These are phyloP conservation scores for Marmota flaviventris DNA, from an alignment of 2,113 vertebrate genomes.

Conservation along the genomic window DNA sequence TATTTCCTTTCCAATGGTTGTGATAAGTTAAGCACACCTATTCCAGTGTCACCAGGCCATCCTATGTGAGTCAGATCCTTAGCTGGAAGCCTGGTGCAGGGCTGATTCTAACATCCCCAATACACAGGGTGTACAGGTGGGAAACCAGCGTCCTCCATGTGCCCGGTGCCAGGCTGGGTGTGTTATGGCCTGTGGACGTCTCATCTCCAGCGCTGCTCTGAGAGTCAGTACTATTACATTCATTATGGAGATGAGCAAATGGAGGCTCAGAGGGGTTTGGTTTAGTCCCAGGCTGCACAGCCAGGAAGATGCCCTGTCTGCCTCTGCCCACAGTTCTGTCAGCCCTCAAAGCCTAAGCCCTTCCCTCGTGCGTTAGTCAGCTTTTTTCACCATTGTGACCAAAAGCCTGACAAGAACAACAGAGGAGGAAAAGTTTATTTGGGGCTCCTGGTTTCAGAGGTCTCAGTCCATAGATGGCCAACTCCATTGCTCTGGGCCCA, in stretches of 20 bases:
- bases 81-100: background rate
- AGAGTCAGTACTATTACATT: background rate
- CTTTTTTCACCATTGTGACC: too few relatives aligned
- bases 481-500: too few relatives aligned
- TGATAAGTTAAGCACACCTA: slow-evolving; percentile 33
- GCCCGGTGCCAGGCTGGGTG: rapidly evolving
- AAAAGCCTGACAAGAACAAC: too few relatives aligned
- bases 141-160: rapidly evolving
- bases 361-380: background rate
- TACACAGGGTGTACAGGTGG: background rate
- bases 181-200: rapidly evolving
- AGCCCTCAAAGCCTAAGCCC: background rate
- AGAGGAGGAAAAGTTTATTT: too few relatives aligned
- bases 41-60: background rate
- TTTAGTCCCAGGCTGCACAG: background rate
- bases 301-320: background rate
- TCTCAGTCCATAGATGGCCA: too few relatives aligned
- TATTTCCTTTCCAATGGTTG: slow-evolving; percentile 20
- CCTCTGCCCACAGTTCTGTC: background rate
- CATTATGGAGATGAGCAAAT: background rate
- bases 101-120: background rate
- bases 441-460: too few relatives aligned
- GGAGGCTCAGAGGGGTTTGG: background rate
- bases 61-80: slow-evolving; percentile 37
- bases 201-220: background rate